Evolutionary conservation across 2,888 invertebrate genomes (phyloP).

Genomic region (Heliconius erato): DNA sequence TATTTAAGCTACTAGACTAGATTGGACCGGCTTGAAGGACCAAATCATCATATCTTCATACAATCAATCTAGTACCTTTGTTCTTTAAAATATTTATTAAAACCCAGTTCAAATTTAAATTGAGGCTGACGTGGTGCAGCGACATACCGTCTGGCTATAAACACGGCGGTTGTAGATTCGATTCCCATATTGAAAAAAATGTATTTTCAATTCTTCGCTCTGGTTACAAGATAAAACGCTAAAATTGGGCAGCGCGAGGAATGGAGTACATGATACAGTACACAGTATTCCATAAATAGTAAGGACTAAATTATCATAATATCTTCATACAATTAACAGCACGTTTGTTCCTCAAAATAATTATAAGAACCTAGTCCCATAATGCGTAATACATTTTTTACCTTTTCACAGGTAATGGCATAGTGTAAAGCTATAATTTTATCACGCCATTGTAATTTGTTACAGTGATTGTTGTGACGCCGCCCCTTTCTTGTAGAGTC

Average conservation of each 20-base stretch:
- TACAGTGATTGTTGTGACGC: conserved; percentile 3
- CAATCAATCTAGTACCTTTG: neutral
- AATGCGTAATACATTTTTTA: neutral
- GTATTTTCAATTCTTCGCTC: no score
- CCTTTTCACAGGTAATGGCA: conserved; percentile 15
- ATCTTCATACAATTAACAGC: neutral
- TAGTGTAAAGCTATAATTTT: conserved; percentile 16
- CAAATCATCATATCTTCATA: neutral
- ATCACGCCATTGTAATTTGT: conserved; percentile 20
- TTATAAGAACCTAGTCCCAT: neutral
- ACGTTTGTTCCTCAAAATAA: neutral
- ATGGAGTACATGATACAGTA: no score
- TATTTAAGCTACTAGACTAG: no score
- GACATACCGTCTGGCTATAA: no score
- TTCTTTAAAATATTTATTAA: neutral
- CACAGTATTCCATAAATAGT: no score
- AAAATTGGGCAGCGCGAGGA: no score
- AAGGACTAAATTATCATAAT: neutral
- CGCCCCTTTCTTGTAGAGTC: conserved; percentile 18
- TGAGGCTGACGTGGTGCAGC: no score
- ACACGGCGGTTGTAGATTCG: no score
- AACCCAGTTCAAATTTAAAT: neutral
- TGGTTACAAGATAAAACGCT: no score
- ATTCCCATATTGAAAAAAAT: no score
- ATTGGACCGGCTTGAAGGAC: neutral